Percentiles rank a stretch among this genome's conserved stretches.
Evolutionary conservation across 2,888 invertebrate species (phyloP).

Genomic region (Coelopa pilipes): DNA sequence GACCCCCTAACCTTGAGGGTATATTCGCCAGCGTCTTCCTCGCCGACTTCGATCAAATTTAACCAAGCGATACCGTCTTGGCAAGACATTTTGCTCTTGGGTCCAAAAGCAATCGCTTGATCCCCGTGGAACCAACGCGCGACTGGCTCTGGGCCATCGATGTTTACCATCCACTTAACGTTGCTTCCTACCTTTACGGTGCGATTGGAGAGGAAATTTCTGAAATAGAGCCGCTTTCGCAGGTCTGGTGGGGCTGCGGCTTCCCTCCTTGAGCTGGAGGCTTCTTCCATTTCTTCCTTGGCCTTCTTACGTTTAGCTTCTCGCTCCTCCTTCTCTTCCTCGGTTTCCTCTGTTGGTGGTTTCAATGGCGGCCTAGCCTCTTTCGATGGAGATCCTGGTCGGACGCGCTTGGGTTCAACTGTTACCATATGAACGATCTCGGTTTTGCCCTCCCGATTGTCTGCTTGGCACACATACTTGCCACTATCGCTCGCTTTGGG

Average conservation of each 20-base stretch:
- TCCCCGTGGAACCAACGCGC: slow-evolving; percentile 81
- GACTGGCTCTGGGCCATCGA: slow-evolving; percentile 78
- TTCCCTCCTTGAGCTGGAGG: slow-evolving; percentile 56
- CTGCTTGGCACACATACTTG: slow-evolving; percentile 71
- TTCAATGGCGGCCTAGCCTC: slow-evolving; percentile 56
- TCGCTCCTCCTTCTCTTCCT: slow-evolving; percentile 44
- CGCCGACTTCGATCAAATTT: slow-evolving; percentile 76
- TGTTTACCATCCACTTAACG: slow-evolving; percentile 82
- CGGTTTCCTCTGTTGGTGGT: slow-evolving; percentile 51
- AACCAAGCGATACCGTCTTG: slow-evolving; percentile 79
- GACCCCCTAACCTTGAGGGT: slow-evolving; percentile 80
- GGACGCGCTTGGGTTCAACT: slow-evolving; percentile 71
- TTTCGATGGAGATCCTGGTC: slow-evolving; percentile 56
- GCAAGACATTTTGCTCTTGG: slow-evolving; percentile 73
- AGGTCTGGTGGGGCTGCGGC: slow-evolving; percentile 67
- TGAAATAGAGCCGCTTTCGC: slow-evolving; percentile 71
- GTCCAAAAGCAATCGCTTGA: slow-evolving; percentile 69
- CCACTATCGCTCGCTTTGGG: slow-evolving; percentile 73
- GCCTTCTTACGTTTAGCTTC: slow-evolving; percentile 57
- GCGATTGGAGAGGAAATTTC: slow-evolving; percentile 80
- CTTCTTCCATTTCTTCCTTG: slow-evolving; percentile 55
- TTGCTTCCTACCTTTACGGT: slow-evolving; percentile 79
- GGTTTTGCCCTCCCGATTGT: slow-evolving; percentile 78
- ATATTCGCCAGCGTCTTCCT: slow-evolving; percentile 81
- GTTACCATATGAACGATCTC: slow-evolving; percentile 79